Conservation (phyloP, 2,113 vertebrate genomes). For the Coracopsis vasa region DNA sequence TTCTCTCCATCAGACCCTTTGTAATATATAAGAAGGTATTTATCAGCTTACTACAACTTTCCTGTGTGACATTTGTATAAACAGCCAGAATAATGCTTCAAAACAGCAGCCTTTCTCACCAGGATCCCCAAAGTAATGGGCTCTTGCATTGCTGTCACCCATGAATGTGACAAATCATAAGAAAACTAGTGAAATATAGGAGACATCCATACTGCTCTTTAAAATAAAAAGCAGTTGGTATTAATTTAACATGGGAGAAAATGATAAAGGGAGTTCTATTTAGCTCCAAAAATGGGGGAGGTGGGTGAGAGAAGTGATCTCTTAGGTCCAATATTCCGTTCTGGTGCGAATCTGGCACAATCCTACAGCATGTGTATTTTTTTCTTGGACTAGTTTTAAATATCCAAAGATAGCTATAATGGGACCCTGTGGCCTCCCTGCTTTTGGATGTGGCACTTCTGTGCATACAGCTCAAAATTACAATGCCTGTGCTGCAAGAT, state of each 20-base stretch:
- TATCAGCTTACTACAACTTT: constrained; percentile 30
- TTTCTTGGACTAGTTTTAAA: background rate
- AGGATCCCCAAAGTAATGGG: background rate
- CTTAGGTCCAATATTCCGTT: background rate
- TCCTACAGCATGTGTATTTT: background rate
- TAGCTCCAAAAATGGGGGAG: background rate
- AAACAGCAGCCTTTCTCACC: background rate
- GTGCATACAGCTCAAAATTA: background rate
- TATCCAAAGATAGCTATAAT: background rate
- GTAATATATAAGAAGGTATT: background rate
- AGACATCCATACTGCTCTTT: background rate
- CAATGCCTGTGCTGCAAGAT: background rate
- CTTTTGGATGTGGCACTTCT: background rate
- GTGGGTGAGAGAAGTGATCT: background rate
- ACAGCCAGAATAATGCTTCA: background rate
- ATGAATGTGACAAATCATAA: background rate
- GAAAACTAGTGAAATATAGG: background rate
- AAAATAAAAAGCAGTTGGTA: background rate
- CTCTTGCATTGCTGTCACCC: background rate
- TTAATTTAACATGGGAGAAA: background rate
- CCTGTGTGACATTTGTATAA: background rate
- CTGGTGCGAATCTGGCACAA: background rate
- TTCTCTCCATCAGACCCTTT: background rate
- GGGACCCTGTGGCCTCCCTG: background rate
- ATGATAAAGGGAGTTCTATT: background rate